Evolutionary conservation across 2,888 invertebrate genomes (phyloP).

Genomic region (Parnassius mnemosyne): DNA sequence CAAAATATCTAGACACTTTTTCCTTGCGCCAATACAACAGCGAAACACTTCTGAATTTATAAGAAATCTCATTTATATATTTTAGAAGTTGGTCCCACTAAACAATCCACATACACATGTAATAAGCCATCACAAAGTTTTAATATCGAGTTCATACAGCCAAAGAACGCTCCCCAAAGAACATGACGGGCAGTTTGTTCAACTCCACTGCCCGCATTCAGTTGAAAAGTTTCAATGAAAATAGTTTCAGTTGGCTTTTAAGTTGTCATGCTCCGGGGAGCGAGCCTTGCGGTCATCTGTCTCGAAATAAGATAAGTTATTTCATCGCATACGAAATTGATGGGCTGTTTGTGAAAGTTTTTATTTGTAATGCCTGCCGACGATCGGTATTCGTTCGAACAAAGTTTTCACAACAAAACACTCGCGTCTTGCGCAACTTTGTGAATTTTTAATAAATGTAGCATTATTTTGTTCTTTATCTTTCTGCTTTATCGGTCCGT

Average conservation of each 20-base stretch:
- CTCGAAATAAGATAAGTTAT: constrained; percentile 21
- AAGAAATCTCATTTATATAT: constrained; percentile 9
- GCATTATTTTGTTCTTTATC: too few species aligned
- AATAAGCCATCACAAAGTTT: constrained; percentile 18
- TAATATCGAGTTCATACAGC: constrained; percentile 22
- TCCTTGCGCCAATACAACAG: neutral
- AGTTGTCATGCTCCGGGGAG: constrained; percentile 13
- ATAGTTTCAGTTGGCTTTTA: constrained; percentile 24
- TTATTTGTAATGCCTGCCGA: neutral
- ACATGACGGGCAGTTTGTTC: constrained; percentile 13
- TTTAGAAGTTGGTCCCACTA: constrained; percentile 9
- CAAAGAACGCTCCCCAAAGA: constrained; percentile 16
- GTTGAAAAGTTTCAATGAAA: constrained; percentile 25
- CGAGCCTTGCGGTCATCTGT: constrained; percentile 19
- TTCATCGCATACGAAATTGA: constrained; percentile 20
- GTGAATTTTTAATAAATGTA: too few species aligned
- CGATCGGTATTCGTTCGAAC: constrained; percentile 19
- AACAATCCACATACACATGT: constrained; percentile 20
- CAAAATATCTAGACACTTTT: too few species aligned
- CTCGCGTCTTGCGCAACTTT: neutral
- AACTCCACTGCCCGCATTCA: constrained; percentile 14
- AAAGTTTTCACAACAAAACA: constrained; percentile 19
- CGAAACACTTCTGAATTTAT: constrained; percentile 5
- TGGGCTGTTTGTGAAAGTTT: constrained; percentile 12
- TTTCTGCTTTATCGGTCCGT: too few species aligned